Evolutionary conservation across 2,888 invertebrate genomes (phyloP).

Genomic region (Microctonus aethiopoides): DNA sequence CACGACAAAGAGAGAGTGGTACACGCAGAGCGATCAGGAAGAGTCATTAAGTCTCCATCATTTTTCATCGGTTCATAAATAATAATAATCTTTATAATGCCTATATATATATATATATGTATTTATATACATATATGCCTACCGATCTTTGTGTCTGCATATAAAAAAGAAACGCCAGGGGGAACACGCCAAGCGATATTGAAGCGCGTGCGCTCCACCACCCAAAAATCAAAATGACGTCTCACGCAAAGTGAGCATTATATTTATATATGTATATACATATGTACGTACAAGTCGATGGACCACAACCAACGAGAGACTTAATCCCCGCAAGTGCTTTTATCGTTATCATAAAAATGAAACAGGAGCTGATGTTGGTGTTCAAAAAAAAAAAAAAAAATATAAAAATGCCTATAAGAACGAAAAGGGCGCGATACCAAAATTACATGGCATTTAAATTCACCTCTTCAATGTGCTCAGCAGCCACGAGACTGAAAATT

Average conservation of each 20-base stretch:
- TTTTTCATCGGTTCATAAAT: conserved; percentile 29
- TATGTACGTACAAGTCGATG: background rate
- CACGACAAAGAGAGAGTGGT: conserved; percentile 17
- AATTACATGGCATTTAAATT: background rate
- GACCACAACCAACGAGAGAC: background rate
- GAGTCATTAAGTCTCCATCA: conserved; percentile 23
- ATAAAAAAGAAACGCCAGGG: background rate
- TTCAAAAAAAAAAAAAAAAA: background rate
- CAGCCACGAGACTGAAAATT: background rate
- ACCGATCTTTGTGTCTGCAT: no score
- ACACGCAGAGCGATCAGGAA: conserved; percentile 1
- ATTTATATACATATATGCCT: no score
- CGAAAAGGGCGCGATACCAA: background rate
- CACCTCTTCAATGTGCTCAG: background rate
- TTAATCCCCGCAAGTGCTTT: background rate
- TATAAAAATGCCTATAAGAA: background rate
- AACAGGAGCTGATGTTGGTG: conserved; percentile 12
- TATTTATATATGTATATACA: background rate
- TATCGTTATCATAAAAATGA: conserved; percentile 25
- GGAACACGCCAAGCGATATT: background rate
- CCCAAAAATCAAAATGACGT: background rate
- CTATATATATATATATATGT: background rate
- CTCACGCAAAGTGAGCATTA: background rate
- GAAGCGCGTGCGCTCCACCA: background rate
- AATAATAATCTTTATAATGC: background rate